Base-by-base conservation (phyloP, 2,888 invertebrate genomes). In the Mythimna pallens region DNA sequence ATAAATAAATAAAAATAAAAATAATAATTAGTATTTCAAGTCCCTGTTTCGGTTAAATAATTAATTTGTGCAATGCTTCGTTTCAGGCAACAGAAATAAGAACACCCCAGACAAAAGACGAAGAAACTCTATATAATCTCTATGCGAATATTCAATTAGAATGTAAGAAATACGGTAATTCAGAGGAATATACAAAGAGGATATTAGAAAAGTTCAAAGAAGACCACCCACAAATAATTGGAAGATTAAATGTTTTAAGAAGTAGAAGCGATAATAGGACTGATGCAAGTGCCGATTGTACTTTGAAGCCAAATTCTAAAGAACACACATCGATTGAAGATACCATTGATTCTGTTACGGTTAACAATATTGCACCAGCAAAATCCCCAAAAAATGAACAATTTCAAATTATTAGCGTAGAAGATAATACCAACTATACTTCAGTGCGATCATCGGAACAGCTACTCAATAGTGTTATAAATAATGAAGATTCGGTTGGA, bases 91-190 rank as follows among this genome's bases (percentile, higher is more conserved):
- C 89, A 81, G 85, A 90, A 82, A 79, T 89, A 65, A 86, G 52
- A 58, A 86, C 90, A n/a, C 86, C 88, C n/a, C 86, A 88, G 64
- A 84, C 82, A 74, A 89, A 83, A 54, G 91, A 92, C 14, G 92
- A 93, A 64, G 85, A 84, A 79, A 57, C 82, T 9, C 77, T 96
- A 47, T 96, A 96, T 77, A 88, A 92, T 70, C 81, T 96, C 0
- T 92, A 94, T 78, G 92, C 94, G 61, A 90, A 93, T 52, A 83
- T 96, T 65, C 89, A 86, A 81, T 85, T 92, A 72, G 92, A 92
- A 86, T 86, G 73, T 22, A 89, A 94, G 76, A 93, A 89, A 83
- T 84, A 89, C 12, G 76, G 77, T 14, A 85, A 90, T 20, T 72
- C 85, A 3, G 86, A 90, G 47, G 89, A 87, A 17, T 70, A 64